These are phyloP conservation scores for Bellardia bayeri DNA, from an alignment of 2,888 invertebrate genomes.

Conservation along the genomic window DNA sequence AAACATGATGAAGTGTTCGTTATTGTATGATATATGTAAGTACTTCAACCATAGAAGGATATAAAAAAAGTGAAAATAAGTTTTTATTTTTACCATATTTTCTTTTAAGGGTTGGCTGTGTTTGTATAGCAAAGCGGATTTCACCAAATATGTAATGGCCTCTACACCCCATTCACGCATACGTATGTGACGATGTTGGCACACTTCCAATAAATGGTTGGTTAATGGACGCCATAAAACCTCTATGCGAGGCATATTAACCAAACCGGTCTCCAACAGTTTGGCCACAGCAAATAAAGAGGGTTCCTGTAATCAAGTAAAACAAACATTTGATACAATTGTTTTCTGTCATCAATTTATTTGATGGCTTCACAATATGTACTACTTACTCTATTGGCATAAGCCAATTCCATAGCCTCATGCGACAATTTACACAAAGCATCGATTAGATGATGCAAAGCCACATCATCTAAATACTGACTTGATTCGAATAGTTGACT, in stretches of 20 bases:
- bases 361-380: too few species aligned
- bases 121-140: slow-evolving; percentile 94
- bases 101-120: slow-evolving; percentile 92
- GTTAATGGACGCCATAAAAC: slow-evolving; percentile 98
- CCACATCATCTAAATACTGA: slow-evolving; percentile 96
- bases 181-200: slow-evolving; percentile 96
- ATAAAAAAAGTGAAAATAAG: too few species aligned
- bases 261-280: slow-evolving; percentile 97
- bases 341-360: background rate
- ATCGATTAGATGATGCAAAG: slow-evolving; percentile 97
- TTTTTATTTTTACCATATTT: slow-evolving; percentile 87
- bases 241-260: slow-evolving; percentile 96
- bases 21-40: too few species aligned
- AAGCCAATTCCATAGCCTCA: slow-evolving; percentile 98
- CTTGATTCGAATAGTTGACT: slow-evolving; percentile 97
- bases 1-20: too few species aligned
- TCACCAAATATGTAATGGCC: slow-evolving; percentile 96
- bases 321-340: background rate
- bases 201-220: slow-evolving; percentile 97
- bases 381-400: slow-evolving; percentile 91
- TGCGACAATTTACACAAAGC: slow-evolving; percentile 97
- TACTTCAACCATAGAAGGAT: too few species aligned
- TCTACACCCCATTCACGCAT: slow-evolving; percentile 99
- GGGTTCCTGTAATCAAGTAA: slow-evolving; percentile 88
- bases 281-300: slow-evolving; percentile 99